phyloP scores from a whole-genome alignment of 2,888 invertebrate genomes.

The Tortrix viridana region DNA sequence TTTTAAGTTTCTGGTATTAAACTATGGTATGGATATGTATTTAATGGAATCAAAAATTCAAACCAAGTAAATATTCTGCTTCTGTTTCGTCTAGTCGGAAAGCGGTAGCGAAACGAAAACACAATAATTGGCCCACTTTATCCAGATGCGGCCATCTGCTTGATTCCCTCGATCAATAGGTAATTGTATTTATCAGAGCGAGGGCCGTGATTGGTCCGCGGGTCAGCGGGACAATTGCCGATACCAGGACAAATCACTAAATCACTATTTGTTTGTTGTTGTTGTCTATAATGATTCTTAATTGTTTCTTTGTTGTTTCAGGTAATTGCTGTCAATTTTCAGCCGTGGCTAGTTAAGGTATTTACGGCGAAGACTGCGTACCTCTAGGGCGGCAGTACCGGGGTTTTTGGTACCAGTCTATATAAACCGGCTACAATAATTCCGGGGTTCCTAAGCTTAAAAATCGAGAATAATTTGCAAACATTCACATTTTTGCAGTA shows the following conservation, averaged over 20 bases:
- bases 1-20: no score
- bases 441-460: no score
- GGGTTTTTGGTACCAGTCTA: no score
- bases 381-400: no score
- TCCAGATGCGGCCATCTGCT: conserved; percentile 51
- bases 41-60: no score
- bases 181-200: conserved; percentile 73
- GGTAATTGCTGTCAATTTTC: conserved; percentile 5
- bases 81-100: background rate
- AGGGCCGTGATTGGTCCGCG: conserved; percentile 69
- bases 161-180: conserved; percentile 55
- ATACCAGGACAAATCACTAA: conserved; percentile 39
- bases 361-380: no score
- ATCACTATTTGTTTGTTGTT: conserved; percentile 23
- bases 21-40: no score
- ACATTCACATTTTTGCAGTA: no score
- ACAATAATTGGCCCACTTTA: conserved; percentile 27
- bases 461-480: no score
- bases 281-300: background rate
- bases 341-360: no score
- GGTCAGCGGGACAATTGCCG: conserved; percentile 66
- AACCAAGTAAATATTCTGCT: no score
- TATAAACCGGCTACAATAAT: no score
- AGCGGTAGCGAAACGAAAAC: conserved; percentile 14
- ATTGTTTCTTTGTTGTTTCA: conserved; percentile 27